Conservation (phyloP, 2,888 invertebrate genomes). For the Neoitamus cyanurus region DNA sequence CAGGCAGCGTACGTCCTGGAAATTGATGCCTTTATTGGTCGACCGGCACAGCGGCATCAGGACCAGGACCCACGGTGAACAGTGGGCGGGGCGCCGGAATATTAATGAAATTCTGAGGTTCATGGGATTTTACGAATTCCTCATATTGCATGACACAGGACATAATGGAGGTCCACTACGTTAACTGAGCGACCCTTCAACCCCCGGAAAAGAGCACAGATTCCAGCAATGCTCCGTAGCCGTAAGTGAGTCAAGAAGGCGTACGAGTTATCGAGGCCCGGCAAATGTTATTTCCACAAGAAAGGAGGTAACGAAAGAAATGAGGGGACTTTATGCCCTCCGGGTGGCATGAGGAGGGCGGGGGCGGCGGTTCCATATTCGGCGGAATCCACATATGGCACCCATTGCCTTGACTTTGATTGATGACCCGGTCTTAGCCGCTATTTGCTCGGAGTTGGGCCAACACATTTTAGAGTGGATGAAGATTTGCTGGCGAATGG, state of each 20-base stretch:
- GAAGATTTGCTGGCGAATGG: constrained; percentile 64
- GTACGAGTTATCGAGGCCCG: background rate
- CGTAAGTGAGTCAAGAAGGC: background rate
- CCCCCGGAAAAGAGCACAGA: constrained; percentile 60
- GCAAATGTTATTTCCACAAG: background rate
- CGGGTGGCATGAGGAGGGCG: background rate
- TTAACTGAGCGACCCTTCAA: constrained; percentile 59
- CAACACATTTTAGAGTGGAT: constrained; percentile 59
- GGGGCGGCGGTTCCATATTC: constrained; percentile 58
- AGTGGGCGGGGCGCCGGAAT: background rate
- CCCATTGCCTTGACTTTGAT: constrained; percentile 56
- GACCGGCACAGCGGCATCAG: background rate
- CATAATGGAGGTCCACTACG: constrained; percentile 60
- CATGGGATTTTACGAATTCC: background rate
- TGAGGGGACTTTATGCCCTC: background rate
- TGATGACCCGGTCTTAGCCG: constrained; percentile 53
- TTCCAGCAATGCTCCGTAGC: constrained; percentile 54
- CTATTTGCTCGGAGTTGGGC: constrained; percentile 59
- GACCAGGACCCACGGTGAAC: background rate
- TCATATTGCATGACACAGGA: background rate
- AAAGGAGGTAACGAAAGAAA: background rate
- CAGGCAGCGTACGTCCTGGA: constrained; percentile 59
- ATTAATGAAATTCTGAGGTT: background rate
- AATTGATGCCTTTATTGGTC: constrained; percentile 52
- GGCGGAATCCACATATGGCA: constrained; percentile 58